Percentiles rank a stretch among this genome's conserved stretches.
phyloP scores from a whole-genome alignment of 2,888 invertebrate genomes.

The Rhamnusium bicolor region DNA sequence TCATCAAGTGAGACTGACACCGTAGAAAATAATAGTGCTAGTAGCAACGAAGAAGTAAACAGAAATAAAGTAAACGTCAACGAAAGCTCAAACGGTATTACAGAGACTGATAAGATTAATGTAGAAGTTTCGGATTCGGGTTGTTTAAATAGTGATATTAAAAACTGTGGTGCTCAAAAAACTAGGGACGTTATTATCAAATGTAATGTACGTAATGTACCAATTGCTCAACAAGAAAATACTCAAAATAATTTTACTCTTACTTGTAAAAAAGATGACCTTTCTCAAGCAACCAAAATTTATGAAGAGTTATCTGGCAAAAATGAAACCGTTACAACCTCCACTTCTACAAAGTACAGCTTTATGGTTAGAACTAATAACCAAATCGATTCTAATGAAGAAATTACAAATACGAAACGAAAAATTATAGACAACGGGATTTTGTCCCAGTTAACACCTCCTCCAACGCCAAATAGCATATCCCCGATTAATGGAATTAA shows the following conservation, averaged over 20 bases:
- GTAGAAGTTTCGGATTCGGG: neutral
- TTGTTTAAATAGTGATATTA: neutral
- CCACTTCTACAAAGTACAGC: conserved; percentile 33
- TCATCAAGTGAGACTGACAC: conserved; percentile 22
- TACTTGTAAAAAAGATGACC: conserved; percentile 16
- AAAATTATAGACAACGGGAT: conserved; percentile 39
- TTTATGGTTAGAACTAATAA: conserved; percentile 36
- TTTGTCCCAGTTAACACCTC: conserved; percentile 64
- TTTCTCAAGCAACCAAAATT: neutral
- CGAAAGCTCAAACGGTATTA: neutral
- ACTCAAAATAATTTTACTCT: neutral
- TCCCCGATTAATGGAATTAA: conserved; percentile 52
- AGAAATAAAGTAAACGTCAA: no score
- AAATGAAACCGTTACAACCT: conserved; percentile 44
- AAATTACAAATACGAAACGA: conserved; percentile 28
- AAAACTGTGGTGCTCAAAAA: conserved; percentile 1
- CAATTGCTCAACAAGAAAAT: neutral
- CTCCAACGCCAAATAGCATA: conserved; percentile 63
- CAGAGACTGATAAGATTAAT: neutral
- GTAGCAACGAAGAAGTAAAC: neutral
- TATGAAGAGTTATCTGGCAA: conserved; percentile 27
- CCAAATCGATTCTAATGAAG: neutral
- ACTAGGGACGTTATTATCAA: no score
- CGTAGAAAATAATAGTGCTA: neutral
- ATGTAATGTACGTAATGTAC: neutral